Evolutionary conservation across 1,140 invertebrate genomes (phyloP).

Genomic region (Dendrolimus punctatus): DNA sequence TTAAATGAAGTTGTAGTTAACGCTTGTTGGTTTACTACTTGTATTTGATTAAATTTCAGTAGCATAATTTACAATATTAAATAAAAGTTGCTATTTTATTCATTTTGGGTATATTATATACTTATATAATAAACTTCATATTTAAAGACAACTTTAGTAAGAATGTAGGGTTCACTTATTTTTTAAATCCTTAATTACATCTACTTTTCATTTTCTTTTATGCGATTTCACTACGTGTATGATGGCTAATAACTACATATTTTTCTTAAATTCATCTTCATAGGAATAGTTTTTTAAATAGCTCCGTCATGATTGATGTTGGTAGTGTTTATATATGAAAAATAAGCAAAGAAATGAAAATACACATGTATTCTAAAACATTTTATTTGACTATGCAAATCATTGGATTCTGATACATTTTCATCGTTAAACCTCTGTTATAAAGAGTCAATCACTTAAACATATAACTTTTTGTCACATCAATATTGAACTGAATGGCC

Average conservation of each 20-base stretch:
- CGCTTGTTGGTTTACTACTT: background rate
- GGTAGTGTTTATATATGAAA: background rate
- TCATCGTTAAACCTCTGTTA: slow-evolving; percentile 48
- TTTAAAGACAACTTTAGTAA: too few species aligned
- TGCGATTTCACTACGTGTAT: too few species aligned
- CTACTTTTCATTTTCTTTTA: too few species aligned
- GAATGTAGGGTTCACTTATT: too few species aligned
- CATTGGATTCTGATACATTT: slow-evolving; percentile 51
- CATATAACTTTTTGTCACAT: slow-evolving; percentile 33
- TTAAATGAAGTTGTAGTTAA: background rate
- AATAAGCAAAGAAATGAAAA: slow-evolving; percentile 14
- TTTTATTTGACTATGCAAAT: slow-evolving; percentile 65
- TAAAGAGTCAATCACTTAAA: slow-evolving; percentile 56
- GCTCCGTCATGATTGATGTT: background rate
- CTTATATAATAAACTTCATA: too few species aligned
- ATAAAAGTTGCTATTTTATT: too few species aligned
- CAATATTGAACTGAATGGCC: slow-evolving; percentile 61
- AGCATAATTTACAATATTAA: too few species aligned
- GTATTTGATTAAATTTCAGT: too few species aligned
- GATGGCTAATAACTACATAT: background rate
- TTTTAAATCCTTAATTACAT: too few species aligned
- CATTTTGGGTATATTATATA: too few species aligned
- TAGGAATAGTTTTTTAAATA: background rate
- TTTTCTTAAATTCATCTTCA: background rate
- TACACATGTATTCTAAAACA: slow-evolving; percentile 49